Base-by-base conservation (phyloP, 2,797 vertebrate genomes). In the Falco rusticolus region DNA sequence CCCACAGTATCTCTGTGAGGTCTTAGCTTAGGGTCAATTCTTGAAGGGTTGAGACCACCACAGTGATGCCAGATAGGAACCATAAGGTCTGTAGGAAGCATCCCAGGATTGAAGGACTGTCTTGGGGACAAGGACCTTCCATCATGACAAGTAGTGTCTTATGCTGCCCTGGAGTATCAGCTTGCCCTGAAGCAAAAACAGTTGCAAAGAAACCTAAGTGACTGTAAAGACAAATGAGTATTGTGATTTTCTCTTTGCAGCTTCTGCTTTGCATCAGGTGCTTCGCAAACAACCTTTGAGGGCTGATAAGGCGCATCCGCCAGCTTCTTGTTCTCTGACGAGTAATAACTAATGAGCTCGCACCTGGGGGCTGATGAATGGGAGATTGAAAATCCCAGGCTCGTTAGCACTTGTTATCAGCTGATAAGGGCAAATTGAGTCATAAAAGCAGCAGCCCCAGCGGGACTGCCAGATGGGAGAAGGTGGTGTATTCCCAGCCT, bases 391-490 rank as follows among this genome's bases (percentile, higher is more conserved):
- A 96, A 96, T 65, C 82, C 84, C 34, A 54, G 85, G 83, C 95
- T 97, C 84, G 50, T 95, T 97, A 97, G 95, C 91, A 85, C 81
- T 83, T 66, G 71, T 96, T 96, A 97, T 96, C 95, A 80, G 63
- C 65, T 88, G 97, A 98, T 98, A 98, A 98, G 91, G 86, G 76
- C 78, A 84, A 87, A 94, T 86, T 91, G 94, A 95, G 85, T 97
- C 96, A 95, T 93, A 96, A 93, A 72, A 97, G 57, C 50, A 65
- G 87, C 74, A 91, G 50, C 60, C 65, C 56, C 15, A 0, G 75
- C 60, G 79, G 87, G 92, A 70, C 61, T 82, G 74, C 37, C 11
- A 83, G 47, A 22, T 56, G 86, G 82, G 56, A 93, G 85, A 87
- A 34, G 61, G 57, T 86, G 47, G 33, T 72, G 34, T 66, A 61